Percentiles rank a stretch among this genome's conserved stretches.
These are phyloP conservation scores for Plutomurus gul DNA, from an alignment of 1,140 invertebrate species.

Conservation along the genomic window DNA sequence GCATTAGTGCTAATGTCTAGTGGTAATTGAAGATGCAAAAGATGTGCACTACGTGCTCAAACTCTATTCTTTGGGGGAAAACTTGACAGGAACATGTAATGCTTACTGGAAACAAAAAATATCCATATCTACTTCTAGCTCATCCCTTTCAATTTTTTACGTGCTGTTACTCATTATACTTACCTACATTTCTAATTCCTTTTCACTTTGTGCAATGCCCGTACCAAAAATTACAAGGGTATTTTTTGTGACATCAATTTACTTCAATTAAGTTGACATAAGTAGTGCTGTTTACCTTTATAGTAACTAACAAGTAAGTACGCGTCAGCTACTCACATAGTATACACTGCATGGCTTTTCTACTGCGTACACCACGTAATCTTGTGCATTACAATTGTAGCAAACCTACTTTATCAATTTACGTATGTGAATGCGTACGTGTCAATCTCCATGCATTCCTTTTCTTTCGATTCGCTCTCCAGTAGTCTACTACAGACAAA, in stretches of 20 bases:
- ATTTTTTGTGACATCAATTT: conserved; percentile 36
- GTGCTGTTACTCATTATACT: too few relatives aligned
- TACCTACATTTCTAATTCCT: too few relatives aligned
- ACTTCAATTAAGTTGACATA: conserved; percentile 36
- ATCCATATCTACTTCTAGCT: too few relatives aligned
- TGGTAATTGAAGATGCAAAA: conserved; percentile 15
- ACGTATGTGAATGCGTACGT: neutral
- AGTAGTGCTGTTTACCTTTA: neutral
- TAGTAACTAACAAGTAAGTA: neutral
- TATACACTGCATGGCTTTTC: neutral
- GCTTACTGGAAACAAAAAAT: neutral
- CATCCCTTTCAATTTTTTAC: neutral
- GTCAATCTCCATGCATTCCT: neutral
- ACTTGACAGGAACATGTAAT: neutral
- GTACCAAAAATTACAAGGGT: conserved; percentile 21
- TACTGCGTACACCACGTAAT: too few relatives aligned
- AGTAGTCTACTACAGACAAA: too few relatives aligned
- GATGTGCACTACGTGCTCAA: neutral
- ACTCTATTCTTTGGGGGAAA: neutral
- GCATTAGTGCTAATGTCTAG: neutral
- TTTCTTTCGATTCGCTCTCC: neutral
- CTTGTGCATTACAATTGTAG: too few relatives aligned
- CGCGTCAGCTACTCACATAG: neutral
- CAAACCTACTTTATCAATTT: too few relatives aligned
- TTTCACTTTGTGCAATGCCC: neutral